Evolutionary conservation across 2,797 vertebrate genomes (phyloP).

Genomic region (Pseudochromis fuscus): DNA sequence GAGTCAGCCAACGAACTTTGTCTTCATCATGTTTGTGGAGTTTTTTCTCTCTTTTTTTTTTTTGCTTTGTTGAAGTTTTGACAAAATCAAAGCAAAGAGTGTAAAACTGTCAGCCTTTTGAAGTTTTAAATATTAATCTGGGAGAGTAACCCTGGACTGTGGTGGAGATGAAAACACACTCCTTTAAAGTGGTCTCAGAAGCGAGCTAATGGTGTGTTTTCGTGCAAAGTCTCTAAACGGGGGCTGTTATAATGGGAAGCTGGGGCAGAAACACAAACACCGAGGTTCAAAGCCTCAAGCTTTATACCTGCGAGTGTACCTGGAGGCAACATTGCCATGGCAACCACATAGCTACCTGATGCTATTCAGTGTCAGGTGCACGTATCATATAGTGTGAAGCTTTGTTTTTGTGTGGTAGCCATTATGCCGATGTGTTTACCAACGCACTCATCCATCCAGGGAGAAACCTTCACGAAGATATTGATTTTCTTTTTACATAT

Average conservation of each 20-base stretch:
- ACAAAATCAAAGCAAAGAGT: conserved; percentile 3
- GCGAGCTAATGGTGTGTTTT: conserved; percentile 2
- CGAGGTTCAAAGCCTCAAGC: background rate
- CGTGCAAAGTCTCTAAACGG: background rate
- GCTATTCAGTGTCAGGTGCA: background rate
- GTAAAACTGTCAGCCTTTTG: conserved; percentile 7
- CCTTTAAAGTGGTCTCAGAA: background rate
- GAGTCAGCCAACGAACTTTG: background rate
- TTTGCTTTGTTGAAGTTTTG: background rate
- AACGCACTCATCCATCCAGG: conserved; percentile 14
- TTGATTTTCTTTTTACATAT: conserved; percentile 48
- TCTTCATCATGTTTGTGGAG: too few relatives aligned
- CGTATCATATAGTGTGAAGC: background rate
- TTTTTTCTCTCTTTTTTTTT: background rate
- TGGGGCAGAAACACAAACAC: background rate
- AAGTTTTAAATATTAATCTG: background rate
- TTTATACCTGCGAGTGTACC: background rate
- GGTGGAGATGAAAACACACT: background rate
- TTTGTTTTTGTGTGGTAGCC: conserved; percentile 15
- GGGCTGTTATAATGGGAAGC: background rate
- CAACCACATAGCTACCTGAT: conserved; percentile 2
- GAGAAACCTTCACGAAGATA: conserved; percentile 31
- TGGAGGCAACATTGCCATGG: background rate
- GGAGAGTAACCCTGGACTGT: background rate
- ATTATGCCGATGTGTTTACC: conserved; percentile 32